Conservation (phyloP, 2,888 invertebrate genomes). For the Luperina testacea region DNA sequence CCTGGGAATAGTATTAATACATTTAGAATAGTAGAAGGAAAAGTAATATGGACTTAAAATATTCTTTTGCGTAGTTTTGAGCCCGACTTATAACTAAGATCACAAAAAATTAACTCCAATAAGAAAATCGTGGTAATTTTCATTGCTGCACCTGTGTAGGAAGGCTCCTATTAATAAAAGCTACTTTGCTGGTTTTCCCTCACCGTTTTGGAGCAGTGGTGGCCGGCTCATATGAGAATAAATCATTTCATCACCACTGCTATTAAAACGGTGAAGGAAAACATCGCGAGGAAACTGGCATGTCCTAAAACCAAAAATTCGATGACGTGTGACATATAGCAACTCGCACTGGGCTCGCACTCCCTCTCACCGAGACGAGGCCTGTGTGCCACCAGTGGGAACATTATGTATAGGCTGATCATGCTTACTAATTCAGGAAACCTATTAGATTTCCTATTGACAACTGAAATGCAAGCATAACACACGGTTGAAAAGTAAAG, state of each 20-base stretch:
- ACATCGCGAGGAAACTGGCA: too few relatives aligned
- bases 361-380: neutral
- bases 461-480: neutral
- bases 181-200: neutral
- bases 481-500: neutral
- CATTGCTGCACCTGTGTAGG: neutral
- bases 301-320: too few relatives aligned
- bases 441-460: neutral
- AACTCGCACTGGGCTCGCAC: neutral
- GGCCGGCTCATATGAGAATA: neutral
- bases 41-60: neutral
- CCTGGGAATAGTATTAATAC: constrained; percentile 73
- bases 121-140: neutral
- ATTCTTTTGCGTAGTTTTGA: neutral
- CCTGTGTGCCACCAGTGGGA: neutral
- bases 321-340: neutral
- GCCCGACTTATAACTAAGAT: neutral
- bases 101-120: too few relatives aligned
- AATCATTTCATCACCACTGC: neutral
- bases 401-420: neutral
- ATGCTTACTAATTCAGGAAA: neutral
- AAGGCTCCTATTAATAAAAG: neutral
- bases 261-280: neutral
- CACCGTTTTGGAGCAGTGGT: neutral
- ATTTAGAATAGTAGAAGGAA: neutral